A percentile compares a stretch with the other conserved stretches of the same genome.
These are phyloP conservation scores for Zaprionus gabonicus DNA, from an alignment of 1,140 invertebrate species.

Conservation along the genomic window DNA sequence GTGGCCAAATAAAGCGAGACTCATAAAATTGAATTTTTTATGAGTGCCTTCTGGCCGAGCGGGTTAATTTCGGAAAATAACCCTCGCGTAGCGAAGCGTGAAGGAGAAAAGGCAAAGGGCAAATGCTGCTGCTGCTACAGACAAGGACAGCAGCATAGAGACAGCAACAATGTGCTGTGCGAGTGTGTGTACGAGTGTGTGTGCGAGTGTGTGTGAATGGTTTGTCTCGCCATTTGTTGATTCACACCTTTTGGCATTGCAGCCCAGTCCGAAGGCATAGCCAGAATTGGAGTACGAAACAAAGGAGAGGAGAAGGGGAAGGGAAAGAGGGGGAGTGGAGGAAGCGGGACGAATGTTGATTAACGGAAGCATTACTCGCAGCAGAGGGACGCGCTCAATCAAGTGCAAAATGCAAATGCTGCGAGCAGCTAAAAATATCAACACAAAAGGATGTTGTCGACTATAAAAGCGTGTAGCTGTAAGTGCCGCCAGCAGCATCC, in stretches of 20 bases:
- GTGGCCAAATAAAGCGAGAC: conserved; percentile 74
- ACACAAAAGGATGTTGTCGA: conserved; percentile 68
- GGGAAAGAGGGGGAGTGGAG: neutral
- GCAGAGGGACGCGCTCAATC: conserved; percentile 53
- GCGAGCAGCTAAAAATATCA: conserved; percentile 74
- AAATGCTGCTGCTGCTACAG: conserved; percentile 31
- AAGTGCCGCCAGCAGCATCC: conserved; percentile 30
- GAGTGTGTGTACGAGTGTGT: no score
- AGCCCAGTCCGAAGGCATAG: neutral
- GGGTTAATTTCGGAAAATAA: conserved; percentile 67
- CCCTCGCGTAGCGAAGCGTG: conserved; percentile 47
- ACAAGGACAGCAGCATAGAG: conserved; percentile 25
- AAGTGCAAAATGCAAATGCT: conserved; percentile 78
- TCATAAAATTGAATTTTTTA: conserved; percentile 83
- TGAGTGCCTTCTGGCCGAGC: conserved; percentile 67
- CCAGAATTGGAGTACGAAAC: conserved; percentile 22
- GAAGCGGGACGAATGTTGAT: conserved; percentile 40
- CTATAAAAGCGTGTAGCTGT: conserved; percentile 63
- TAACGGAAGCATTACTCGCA: conserved; percentile 79
- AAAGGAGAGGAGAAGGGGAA: neutral
- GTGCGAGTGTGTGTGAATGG: neutral
- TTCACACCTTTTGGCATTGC: conserved; percentile 74
- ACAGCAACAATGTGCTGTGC: neutral
- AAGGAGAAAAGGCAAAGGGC: conserved; percentile 57
- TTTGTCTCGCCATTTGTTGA: conserved; percentile 64